These are phyloP conservation scores for Oscheius sp. DNA, from an alignment of 2,888 invertebrate genomes.

Conservation along the genomic window DNA sequence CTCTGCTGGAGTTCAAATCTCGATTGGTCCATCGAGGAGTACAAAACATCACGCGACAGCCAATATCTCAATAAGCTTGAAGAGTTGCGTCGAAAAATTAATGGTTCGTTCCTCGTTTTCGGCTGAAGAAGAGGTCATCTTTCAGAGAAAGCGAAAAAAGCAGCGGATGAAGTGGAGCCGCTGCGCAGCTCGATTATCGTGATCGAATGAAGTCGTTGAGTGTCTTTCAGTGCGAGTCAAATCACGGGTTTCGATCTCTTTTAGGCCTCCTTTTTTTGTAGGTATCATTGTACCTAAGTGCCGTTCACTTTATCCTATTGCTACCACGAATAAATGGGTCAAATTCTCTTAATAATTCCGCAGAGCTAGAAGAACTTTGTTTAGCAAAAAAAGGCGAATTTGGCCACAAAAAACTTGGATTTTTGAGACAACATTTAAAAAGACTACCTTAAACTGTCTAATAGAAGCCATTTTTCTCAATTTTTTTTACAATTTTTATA, in stretches of 20 bases:
- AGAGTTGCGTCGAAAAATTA: conserved; percentile 53
- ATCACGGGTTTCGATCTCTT: conserved; percentile 25
- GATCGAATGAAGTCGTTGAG: conserved; percentile 40
- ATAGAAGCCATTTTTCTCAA: no score
- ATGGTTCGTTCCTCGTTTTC: conserved; percentile 35
- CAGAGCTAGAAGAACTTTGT: no score
- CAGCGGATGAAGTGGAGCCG: conserved; percentile 55
- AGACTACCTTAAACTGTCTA: no score
- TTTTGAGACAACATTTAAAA: no score
- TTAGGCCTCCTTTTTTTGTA: neutral
- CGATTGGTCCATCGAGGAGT: conserved; percentile 61
- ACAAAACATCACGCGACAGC: conserved; percentile 52
- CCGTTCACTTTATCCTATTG: no score
- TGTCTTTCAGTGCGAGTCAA: conserved; percentile 15
- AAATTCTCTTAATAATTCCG: no score
- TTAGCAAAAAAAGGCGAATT: no score
- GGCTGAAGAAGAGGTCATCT: no score
- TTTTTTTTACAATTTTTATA: no score
- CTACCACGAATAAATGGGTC: no score
- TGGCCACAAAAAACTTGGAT: no score
- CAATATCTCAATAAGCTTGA: conserved; percentile 56
- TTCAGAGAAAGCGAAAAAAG: conserved; percentile 57
- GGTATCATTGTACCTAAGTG: conserved; percentile 5
- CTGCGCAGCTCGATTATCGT: conserved; percentile 55
- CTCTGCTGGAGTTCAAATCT: conserved; percentile 61